Conservation (phyloP, 2,797 vertebrate genomes). For the Loriculus beryllinus region DNA sequence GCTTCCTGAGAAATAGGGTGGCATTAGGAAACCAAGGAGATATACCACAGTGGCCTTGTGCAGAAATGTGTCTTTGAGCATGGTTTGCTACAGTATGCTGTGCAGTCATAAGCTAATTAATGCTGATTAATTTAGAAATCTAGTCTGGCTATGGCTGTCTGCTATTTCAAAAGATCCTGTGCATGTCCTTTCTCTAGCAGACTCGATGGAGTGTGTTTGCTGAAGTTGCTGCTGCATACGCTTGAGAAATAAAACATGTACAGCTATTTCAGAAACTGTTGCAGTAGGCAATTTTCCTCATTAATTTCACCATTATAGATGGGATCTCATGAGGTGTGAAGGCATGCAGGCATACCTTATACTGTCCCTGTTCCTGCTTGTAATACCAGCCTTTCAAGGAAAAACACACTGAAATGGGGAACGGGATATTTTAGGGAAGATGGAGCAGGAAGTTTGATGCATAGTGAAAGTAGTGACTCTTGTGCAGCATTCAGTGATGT, state of each 20-base stretch:
- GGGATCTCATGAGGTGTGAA: conserved; percentile 20
- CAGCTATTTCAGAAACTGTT: conserved; percentile 11
- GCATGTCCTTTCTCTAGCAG: neutral
- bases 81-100: neutral
- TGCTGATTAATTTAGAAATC: neutral
- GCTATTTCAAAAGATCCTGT: neutral
- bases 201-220: neutral
- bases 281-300: conserved; percentile 7
- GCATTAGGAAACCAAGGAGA: neutral
- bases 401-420: neutral
- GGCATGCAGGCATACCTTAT: neutral
- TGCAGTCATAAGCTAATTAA: neutral
- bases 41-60: neutral
- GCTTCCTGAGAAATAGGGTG: conserved; percentile 37
- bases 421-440: neutral
- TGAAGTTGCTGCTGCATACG: neutral
- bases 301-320: conserved; percentile 17
- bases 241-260: neutral
- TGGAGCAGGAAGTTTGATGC: neutral
- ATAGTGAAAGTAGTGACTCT: neutral
- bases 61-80: neutral
- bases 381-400: neutral
- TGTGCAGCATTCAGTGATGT: neutral
- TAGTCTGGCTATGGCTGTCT: neutral
- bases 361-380: neutral